These are phyloP conservation scores for Leptopilina boulardi DNA, from an alignment of 1,140 invertebrate genomes.

Conservation along the genomic window DNA sequence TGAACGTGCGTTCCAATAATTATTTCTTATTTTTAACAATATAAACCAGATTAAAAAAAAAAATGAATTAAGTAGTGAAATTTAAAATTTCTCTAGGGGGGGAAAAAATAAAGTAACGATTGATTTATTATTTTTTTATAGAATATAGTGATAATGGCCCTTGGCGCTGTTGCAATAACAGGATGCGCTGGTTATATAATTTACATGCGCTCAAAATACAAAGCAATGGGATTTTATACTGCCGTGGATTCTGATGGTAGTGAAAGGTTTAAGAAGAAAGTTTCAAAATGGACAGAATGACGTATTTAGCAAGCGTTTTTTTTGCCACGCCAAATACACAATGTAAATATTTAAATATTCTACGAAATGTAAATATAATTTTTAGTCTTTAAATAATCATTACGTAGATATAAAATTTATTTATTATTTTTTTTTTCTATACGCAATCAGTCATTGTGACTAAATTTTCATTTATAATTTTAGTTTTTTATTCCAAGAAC, in stretches of 20 bases:
- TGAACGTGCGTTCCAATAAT: too few species aligned
- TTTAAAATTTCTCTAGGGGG: not conserved
- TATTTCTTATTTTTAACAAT: too few species aligned
- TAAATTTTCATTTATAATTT: too few species aligned
- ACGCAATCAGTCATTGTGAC: too few species aligned
- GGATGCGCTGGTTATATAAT: slow-evolving; percentile 83
- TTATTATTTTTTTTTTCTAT: too few species aligned
- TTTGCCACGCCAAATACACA: not conserved
- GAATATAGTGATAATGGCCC: slow-evolving; percentile 87
- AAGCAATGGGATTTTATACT: slow-evolving; percentile 85
- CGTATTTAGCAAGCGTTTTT: not conserved
- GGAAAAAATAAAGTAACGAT: not conserved
- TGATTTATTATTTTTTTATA: slow-evolving; percentile 74
- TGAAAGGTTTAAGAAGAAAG: slow-evolving; percentile 84
- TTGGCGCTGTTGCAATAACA: slow-evolving; percentile 82
- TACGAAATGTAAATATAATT: slow-evolving; percentile 5
- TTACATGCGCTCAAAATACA: slow-evolving; percentile 88
- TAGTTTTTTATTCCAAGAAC: not conserved
- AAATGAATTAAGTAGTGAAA: slow-evolving; percentile 11
- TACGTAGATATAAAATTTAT: not conserved
- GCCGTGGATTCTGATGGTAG: slow-evolving; percentile 85
- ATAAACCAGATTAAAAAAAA: not conserved
- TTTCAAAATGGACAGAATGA: slow-evolving; percentile 85
- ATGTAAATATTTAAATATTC: not conserved
- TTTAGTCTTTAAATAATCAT: not conserved